phyloP scores from a whole-genome alignment of 2,797 vertebrate species.

The Fistularia tabacaria region DNA sequence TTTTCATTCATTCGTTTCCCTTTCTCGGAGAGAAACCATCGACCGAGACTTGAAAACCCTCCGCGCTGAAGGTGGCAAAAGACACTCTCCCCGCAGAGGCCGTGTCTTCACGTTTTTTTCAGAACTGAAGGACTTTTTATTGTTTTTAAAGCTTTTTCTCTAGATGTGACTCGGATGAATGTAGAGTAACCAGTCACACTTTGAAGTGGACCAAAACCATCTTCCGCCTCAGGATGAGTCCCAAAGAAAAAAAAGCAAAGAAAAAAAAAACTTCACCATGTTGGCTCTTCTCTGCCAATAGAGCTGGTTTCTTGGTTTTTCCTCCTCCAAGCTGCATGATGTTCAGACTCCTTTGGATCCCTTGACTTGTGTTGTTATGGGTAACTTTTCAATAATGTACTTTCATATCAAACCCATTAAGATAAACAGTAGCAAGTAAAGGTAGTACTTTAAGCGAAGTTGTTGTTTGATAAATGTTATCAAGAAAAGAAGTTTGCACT shows the following conservation, averaged over 20 bases:
- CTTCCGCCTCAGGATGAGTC: conserved; percentile 56
- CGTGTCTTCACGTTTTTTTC: too few relatives aligned
- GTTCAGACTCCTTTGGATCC: conserved; percentile 33
- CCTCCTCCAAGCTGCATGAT: conserved; percentile 58
- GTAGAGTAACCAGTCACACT: neutral
- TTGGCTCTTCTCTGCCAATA: conserved; percentile 13
- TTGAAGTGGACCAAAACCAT: conserved; percentile 61
- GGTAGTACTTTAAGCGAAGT: conserved; percentile 15
- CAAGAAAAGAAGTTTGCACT: conserved; percentile 1
- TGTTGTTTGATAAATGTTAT: conserved; percentile 12
- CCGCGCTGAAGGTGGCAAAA: neutral
- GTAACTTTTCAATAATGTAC: conserved; percentile 24
- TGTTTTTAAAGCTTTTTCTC: too few relatives aligned
- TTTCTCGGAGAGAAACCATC: conserved; percentile 3
- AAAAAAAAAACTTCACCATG: too few relatives aligned
- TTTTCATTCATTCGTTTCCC: neutral
- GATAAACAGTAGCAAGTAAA: conserved; percentile 37
- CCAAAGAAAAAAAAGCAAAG: conserved; percentile 39
- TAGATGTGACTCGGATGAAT: too few relatives aligned
- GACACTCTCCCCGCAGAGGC: too few relatives aligned
- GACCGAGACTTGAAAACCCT: conserved; percentile 4
- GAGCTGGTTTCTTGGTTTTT: neutral
- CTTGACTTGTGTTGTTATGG: conserved; percentile 25
- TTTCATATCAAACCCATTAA: conserved; percentile 14
- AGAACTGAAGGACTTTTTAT: too few relatives aligned